Evolutionary conservation across 2,888 invertebrate species (phyloP).

Genomic region (Eucera pruinosa): DNA sequence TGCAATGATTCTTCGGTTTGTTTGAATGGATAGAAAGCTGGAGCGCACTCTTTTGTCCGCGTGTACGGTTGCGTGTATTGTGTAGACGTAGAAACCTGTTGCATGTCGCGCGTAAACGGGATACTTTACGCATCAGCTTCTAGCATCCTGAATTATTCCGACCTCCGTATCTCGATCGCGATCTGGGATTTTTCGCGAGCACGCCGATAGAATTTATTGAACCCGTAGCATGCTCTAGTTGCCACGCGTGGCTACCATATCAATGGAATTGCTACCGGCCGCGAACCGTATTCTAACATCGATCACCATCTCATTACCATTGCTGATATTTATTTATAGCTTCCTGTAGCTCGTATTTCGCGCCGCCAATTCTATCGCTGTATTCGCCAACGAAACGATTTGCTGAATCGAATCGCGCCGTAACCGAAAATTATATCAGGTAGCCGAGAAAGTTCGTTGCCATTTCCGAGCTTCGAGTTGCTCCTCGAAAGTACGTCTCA

Average conservation of each 20-base stretch:
- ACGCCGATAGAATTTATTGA: slow-evolving; percentile 27
- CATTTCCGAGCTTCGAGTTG: too few relatives aligned
- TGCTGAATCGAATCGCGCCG: too few relatives aligned
- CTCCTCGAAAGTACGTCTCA: too few relatives aligned
- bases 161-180: slow-evolving; percentile 20
- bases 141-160: slow-evolving; percentile 33
- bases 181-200: slow-evolving; percentile 4
- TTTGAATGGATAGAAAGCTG: neutral
- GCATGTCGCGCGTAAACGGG: slow-evolving; percentile 41
- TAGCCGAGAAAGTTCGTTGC: too few relatives aligned
- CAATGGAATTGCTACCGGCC: neutral
- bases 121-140: slow-evolving; percentile 34
- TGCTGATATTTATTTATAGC: slow-evolving; percentile 4
- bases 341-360: neutral
- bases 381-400: too few relatives aligned
- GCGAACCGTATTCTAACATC: slow-evolving; percentile 9
- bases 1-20: neutral
- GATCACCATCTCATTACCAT: slow-evolving; percentile 3
- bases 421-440: too few relatives aligned
- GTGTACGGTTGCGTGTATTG: slow-evolving; percentile 1
- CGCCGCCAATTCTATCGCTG: neutral
- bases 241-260: neutral
- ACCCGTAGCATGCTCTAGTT: slow-evolving; percentile 8
- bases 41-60: slow-evolving; percentile 4
- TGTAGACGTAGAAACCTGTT: slow-evolving; percentile 62